Conservation (phyloP, 2,797 vertebrate genomes). For the Gymnoscopelus braueri region DNA sequence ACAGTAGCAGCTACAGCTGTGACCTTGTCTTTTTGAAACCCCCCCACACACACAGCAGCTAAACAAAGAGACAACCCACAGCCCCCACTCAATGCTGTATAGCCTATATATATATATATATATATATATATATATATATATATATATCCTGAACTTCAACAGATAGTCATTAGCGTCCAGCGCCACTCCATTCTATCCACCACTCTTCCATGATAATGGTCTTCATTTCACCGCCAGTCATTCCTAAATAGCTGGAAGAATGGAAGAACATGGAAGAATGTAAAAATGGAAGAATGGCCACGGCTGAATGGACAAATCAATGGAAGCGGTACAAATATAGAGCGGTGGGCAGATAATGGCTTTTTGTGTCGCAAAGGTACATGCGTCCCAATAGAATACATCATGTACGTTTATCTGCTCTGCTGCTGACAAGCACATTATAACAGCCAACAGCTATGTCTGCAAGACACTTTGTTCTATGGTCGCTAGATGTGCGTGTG, state of each 20-base stretch:
- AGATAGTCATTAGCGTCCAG: too few species aligned
- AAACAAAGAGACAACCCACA: slow-evolving; percentile 53
- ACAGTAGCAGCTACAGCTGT: slow-evolving; percentile 51
- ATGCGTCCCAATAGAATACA: slow-evolving; percentile 13
- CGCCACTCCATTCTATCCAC: too few species aligned
- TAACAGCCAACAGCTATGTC: slow-evolving; percentile 32
- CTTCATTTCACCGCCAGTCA: too few species aligned
- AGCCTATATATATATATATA: too few species aligned
- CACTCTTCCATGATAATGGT: too few species aligned
- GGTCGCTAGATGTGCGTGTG: slow-evolving; percentile 21
- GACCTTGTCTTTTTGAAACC: slow-evolving; percentile 57
- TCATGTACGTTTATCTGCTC: slow-evolving; percentile 6
- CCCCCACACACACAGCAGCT: slow-evolving; percentile 48
- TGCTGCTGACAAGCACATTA: slow-evolving; percentile 22
- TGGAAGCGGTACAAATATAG: slow-evolving; percentile 14
- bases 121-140: too few species aligned
- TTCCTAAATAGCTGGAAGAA: too few species aligned
- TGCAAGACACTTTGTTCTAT: slow-evolving; percentile 25
- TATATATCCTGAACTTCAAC: too few species aligned
- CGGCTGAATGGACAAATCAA: slow-evolving; percentile 21
- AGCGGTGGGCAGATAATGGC: slow-evolving; percentile 5
- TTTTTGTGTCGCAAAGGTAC: slow-evolving; percentile 6
- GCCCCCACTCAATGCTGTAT: slow-evolving; percentile 29
- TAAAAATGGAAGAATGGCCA: not conserved
- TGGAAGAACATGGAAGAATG: too few species aligned